phyloP scores from a whole-genome alignment of 2,113 vertebrate genomes.

The Oplegnathus fasciatus region DNA sequence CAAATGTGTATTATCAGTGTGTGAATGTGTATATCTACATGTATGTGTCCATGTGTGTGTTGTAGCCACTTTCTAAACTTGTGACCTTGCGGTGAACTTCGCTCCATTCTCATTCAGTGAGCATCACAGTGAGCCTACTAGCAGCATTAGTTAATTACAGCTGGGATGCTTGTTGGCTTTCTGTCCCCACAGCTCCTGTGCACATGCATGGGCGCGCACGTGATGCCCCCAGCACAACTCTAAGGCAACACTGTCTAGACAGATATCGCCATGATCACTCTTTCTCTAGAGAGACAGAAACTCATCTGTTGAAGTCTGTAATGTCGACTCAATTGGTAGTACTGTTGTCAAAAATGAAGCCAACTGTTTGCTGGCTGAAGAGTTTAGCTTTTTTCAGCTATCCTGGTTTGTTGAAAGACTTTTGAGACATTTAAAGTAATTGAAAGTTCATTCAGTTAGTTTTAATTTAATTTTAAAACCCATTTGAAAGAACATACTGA shows the following conservation, averaged over 20 bases:
- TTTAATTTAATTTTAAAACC: neutral
- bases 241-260: conserved; percentile 67
- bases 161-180: conserved; percentile 47
- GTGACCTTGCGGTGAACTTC: conserved; percentile 68
- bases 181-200: conserved; percentile 19
- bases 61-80: conserved; percentile 43
- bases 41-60: neutral
- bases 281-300: conserved; percentile 40
- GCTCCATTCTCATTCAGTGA: conserved; percentile 53
- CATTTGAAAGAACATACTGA: neutral
- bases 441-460: neutral
- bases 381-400: neutral
- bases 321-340: neutral
- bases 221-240: conserved; percentile 34
- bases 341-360: conserved; percentile 6
- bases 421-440: neutral
- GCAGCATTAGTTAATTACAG: conserved; percentile 72
- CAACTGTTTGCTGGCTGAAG: neutral
- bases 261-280: conserved; percentile 9
- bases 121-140: conserved; percentile 38
- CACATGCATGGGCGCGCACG: conserved; percentile 23
- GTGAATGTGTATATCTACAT: conserved; percentile 19
- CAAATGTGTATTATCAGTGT: conserved; percentile 38
- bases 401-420: neutral
- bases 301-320: conserved; percentile 20